Percentiles rank a stretch among this genome's conserved stretches.
Evolutionary conservation across 2,113 vertebrate genomes (phyloP).

Genomic region (Bungarus multicinctus): DNA sequence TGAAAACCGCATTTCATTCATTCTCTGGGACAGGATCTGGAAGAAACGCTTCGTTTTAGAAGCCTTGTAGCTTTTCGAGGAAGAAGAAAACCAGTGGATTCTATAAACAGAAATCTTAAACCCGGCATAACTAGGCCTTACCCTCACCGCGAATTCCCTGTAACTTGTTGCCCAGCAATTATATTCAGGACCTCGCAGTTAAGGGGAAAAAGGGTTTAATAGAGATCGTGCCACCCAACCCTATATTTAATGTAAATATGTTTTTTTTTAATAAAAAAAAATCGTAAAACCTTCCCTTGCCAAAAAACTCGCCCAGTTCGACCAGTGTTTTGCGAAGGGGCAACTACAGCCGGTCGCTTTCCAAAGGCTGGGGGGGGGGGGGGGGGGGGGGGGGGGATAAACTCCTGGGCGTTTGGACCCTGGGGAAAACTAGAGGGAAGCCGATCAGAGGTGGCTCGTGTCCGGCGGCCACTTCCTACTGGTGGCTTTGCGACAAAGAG

Average conservation of each 20-base stretch:
- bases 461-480: conserved; percentile 6
- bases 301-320: not conserved
- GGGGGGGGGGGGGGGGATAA: accelerated
- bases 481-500: conserved; percentile 17
- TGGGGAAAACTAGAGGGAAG: not conserved
- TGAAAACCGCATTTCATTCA: not conserved
- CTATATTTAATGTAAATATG: not conserved
- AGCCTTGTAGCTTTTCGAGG: not conserved
- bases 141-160: not conserved
- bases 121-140: not conserved
- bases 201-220: not conserved
- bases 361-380: not conserved
- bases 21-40: not conserved
- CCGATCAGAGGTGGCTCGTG: not conserved
- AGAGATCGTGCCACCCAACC: not conserved
- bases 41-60: not conserved
- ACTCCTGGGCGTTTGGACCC: not conserved
- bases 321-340: not conserved
- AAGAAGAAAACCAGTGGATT: not conserved
- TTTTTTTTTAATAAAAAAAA: not conserved
- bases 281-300: not conserved
- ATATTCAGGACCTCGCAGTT: not conserved
- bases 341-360: not conserved
- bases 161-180: not conserved
- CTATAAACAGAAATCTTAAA: not conserved